Base-by-base conservation (phyloP, 2,797 vertebrate genomes). In the Sebastes oblongus region DNA sequence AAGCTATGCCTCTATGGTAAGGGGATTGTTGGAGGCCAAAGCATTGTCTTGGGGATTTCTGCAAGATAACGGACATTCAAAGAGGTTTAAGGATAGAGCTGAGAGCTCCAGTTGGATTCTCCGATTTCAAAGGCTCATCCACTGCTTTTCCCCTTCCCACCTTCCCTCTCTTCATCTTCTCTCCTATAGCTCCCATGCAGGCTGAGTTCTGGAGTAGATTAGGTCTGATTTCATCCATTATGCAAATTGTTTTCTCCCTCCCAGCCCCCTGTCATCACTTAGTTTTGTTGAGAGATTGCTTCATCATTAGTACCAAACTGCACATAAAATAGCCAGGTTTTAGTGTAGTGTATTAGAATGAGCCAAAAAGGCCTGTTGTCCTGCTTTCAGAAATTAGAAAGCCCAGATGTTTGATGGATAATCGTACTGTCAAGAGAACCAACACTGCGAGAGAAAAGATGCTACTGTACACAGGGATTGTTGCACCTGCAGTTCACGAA, bases 221-320 rank as follows among this genome's bases (percentile, higher is more conserved):
- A 92, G 78, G 67, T 75, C 78, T 65, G 85, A 90, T 87, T 89
- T 91, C 91, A 50, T 84, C 89, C 92, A 95, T 95, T 93, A 94
- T 88, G 82, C 78, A 92, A 93, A 95, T 94, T 92, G 90, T 89
- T 95, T 90, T 90, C 75, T 81, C 73, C 65, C 71, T 64, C 65
- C 60, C 52, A 20, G 66, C 27, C 54, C 32, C n/a, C 62, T 68
- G 27, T 82, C 62, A 67, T 84, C 65, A 72, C 78, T 86, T 83
- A 81, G 71, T 72, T 87, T 87, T 68, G 24, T 80, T 72, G 59
- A 88, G 68, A 82, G 75, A 79, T 78, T 75, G 80, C 66, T 89
- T 86, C 72, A 80, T 77, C 60, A 74, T 78, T 60, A 52, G 64
- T 58, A 80, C n/a, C 64, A 75, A 78, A 80, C 30, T 59, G 62